Conservation (phyloP, 2,113 vertebrate species). For the Petromus typicus region DNA sequence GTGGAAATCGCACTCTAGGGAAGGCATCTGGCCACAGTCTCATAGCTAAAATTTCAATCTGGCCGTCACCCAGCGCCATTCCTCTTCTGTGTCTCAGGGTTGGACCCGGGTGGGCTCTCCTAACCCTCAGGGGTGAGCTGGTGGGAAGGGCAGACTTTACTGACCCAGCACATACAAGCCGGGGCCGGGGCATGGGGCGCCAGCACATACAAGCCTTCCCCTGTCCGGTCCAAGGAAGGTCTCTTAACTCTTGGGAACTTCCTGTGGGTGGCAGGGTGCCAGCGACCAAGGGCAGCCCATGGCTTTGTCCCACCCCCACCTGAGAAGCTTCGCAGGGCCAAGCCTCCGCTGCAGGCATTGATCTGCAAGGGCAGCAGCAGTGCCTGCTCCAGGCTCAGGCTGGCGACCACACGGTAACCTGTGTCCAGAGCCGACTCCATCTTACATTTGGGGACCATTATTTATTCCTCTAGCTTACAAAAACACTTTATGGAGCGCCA, state of each 20-base stretch:
- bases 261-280: fast-evolving
- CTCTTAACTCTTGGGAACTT: conserved; percentile 27
- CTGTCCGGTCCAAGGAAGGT: not conserved
- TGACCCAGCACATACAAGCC: not conserved
- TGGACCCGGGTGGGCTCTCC: not conserved
- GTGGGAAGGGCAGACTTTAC: not conserved
- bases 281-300: too few relatives aligned
- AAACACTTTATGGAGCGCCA: not conserved
- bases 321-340: not conserved
- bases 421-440: conserved; percentile 80
- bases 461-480: conserved; percentile 19
- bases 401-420: conserved; percentile 48
- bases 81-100: not conserved
- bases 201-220: not conserved
- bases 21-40: not conserved
- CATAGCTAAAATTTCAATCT: not conserved
- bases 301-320: conserved; percentile 47
- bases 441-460: conserved; percentile 77
- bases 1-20: not conserved
- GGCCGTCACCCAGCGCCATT: not conserved
- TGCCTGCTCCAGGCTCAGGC: conserved; percentile 65
- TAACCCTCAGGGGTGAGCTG: not conserved
- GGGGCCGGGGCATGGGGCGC: too few relatives aligned
- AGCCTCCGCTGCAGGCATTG: not conserved
- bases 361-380: conserved; percentile 38